Evolutionary conservation across 2,113 vertebrate genomes (phyloP).

Genomic region (Porphyrio hochstetteri): DNA sequence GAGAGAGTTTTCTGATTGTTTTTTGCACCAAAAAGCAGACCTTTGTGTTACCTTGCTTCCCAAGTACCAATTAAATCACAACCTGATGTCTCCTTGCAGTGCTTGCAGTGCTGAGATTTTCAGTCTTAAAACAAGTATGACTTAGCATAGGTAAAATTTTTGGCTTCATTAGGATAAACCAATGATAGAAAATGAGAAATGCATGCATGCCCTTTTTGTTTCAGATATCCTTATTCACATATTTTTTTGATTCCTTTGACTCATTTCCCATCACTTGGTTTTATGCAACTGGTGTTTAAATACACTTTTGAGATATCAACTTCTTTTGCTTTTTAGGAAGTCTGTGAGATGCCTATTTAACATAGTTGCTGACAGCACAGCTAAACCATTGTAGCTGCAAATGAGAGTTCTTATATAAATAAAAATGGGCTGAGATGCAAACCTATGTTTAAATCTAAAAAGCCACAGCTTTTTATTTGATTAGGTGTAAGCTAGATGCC

Average conservation of each 20-base stretch:
- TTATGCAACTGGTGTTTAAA: not conserved
- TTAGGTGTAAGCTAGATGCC: not conserved
- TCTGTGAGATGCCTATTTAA: not conserved
- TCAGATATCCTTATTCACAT: not conserved
- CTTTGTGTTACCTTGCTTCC: not conserved
- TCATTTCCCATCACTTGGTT: not conserved
- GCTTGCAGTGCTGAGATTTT: not conserved
- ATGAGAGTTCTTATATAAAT: not conserved
- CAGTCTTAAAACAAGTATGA: not conserved
- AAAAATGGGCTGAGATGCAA: not conserved
- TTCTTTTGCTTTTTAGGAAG: not conserved
- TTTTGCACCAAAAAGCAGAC: not conserved
- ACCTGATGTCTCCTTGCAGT: not conserved
- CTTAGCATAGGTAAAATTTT: not conserved
- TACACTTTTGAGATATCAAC: not conserved
- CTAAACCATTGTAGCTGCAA: not conserved
- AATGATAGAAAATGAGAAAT: not conserved
- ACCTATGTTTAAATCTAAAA: not conserved
- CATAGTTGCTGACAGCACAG: not conserved
- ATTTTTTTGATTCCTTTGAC: not conserved
- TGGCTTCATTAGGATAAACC: not conserved
- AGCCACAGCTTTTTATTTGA: not conserved
- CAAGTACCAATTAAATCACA: not conserved
- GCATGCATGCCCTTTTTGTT: rapidly evolving
- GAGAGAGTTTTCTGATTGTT: not conserved